phyloP scores from a whole-genome alignment of 2,888 invertebrate genomes.

The Yponomeuta evonymella region DNA sequence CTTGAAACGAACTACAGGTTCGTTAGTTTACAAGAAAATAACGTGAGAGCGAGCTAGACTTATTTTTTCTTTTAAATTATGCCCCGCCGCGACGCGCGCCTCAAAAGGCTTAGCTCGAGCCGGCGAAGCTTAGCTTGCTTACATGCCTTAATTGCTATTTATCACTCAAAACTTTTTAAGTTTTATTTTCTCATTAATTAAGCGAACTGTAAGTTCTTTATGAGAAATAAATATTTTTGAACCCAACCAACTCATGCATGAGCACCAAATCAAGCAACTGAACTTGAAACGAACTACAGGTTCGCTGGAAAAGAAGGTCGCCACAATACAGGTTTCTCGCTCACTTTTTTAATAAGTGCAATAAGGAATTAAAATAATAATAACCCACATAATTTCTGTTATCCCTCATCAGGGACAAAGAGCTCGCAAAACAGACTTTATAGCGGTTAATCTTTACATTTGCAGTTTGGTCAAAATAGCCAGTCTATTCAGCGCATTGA shows the following conservation, averaged over 20 bases:
- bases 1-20: not conserved
- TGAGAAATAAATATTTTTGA: no score
- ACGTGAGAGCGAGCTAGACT: not conserved
- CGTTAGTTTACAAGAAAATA: not conserved
- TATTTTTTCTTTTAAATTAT: not conserved
- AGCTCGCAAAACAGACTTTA: no score
- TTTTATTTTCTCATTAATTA: no score
- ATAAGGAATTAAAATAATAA: no score
- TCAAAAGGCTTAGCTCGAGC: not conserved
- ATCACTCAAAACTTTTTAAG: not conserved
- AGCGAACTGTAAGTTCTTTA: no score
- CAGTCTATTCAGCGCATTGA: no score
- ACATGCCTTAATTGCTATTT: not conserved
- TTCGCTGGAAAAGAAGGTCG: not conserved
- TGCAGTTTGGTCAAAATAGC: no score
- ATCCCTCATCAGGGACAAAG: no score
- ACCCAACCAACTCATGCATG: not conserved
- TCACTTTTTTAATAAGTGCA: no score
- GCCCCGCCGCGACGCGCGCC: not conserved
- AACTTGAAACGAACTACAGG: not conserved
- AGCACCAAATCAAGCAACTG: not conserved
- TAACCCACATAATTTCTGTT: no score
- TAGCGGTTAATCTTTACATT: no score
- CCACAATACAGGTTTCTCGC: no score
- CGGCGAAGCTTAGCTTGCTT: not conserved